phyloP scores from a whole-genome alignment of 2,797 vertebrate species.

The Salmo trutta region DNA sequence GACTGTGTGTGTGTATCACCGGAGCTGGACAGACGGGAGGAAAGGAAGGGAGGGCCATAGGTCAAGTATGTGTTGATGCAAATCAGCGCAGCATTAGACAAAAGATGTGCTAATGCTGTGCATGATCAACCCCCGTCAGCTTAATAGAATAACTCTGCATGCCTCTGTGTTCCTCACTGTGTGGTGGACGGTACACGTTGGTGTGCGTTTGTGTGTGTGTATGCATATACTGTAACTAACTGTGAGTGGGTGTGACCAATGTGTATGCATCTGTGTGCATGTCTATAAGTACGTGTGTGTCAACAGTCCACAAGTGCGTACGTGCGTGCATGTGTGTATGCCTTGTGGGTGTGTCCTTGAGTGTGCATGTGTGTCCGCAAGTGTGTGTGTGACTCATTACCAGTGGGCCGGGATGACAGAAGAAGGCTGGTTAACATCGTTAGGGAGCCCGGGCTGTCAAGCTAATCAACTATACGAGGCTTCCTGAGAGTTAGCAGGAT shows the following conservation, averaged over 20 bases:
- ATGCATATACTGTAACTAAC: not conserved
- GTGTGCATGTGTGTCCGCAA: constrained; percentile 23
- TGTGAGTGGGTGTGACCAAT: constrained; percentile 27
- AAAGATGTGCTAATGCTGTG: constrained; percentile 65
- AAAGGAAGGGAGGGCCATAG: constrained; percentile 37
- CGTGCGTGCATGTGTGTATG: constrained; percentile 57
- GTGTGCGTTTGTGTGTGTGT: not conserved
- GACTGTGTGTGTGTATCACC: constrained; percentile 45
- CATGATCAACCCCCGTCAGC: constrained; percentile 57
- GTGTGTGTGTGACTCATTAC: constrained; percentile 54
- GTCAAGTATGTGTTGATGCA: constrained; percentile 81
- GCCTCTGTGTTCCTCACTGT: constrained; percentile 19
- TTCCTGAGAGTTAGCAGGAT: constrained; percentile 50
- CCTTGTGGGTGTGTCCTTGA: constrained; percentile 20
- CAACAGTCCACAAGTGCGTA: constrained; percentile 13
- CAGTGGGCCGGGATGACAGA: constrained; percentile 57
- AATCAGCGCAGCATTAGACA: constrained; percentile 76
- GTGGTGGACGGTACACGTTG: constrained; percentile 15
- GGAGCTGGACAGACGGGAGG: constrained; percentile 32
- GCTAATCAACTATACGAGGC: constrained; percentile 64
- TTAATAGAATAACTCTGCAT: constrained; percentile 69
- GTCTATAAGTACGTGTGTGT: constrained; percentile 44
- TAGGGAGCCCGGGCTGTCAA: constrained; percentile 63
- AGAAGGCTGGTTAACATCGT: constrained; percentile 68
- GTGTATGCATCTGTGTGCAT: constrained; percentile 33